Conservation (phyloP, 1,140 invertebrate species). For the Drosophila kikkawai region DNA sequence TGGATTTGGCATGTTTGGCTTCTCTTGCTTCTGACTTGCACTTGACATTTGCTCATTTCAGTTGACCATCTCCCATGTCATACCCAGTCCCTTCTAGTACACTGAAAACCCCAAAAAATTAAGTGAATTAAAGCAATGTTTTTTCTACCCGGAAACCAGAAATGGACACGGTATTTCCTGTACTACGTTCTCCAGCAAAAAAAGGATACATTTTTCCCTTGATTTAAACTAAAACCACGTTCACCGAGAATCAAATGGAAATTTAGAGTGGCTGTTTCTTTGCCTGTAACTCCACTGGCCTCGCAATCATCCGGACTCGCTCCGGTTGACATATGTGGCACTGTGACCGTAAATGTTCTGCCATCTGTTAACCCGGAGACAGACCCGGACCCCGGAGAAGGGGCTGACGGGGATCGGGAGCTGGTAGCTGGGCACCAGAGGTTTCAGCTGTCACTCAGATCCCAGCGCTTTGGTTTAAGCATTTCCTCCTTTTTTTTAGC, state of each 20-base stretch:
- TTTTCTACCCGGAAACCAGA: not conserved
- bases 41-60: slow-evolving; percentile 78
- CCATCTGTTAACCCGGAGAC: slow-evolving; percentile 73
- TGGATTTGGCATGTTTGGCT: slow-evolving; percentile 34
- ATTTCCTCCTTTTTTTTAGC: slow-evolving; percentile 49
- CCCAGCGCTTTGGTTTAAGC: slow-evolving; percentile 68
- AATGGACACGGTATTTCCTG: not conserved
- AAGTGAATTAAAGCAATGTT: not conserved
- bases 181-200: too few relatives aligned
- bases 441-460: slow-evolving; percentile 48
- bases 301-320: slow-evolving; percentile 47
- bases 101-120: not conserved
- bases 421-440: slow-evolving; percentile 8
- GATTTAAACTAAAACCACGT: not conserved
- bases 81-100: not conserved
- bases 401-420: not conserved
- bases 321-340: slow-evolving; percentile 66
- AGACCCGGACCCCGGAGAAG: not conserved
- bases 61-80: slow-evolving; percentile 50
- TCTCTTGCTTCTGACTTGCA: slow-evolving; percentile 43
- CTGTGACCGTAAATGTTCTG: slow-evolving; percentile 78
- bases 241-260: not conserved
- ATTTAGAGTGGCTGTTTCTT: not conserved
- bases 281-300: slow-evolving; percentile 10
- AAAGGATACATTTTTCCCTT: not conserved